Percentiles rank a stretch among this genome's conserved stretches.
phyloP scores from a whole-genome alignment of 2,113 vertebrate species.

The Lucifuga dentata region DNA sequence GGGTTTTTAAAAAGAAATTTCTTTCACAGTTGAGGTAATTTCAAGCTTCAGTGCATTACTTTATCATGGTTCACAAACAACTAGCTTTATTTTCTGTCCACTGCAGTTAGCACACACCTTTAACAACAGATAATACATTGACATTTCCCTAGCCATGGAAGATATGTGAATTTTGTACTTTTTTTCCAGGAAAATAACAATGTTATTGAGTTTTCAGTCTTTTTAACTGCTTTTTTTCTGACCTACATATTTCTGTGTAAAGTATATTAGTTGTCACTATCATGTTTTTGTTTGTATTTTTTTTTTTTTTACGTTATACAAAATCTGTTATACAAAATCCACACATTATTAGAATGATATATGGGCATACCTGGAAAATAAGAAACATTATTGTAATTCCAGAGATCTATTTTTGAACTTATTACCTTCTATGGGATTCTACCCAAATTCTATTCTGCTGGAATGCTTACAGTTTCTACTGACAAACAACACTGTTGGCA shows the following conservation, averaged over 20 bases:
- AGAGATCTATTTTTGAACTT: conserved; percentile 9
- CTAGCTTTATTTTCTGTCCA: conserved; percentile 55
- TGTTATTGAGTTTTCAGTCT: conserved; percentile 16
- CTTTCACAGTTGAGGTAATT: conserved; percentile 68
- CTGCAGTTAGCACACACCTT: conserved; percentile 55
- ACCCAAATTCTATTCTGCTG: conserved; percentile 63
- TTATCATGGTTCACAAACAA: conserved; percentile 63
- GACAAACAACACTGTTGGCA: conserved; percentile 55
- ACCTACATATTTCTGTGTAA: conserved; percentile 29
- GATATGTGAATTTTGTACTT: conserved; percentile 28
- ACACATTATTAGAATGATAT: conserved; percentile 50
- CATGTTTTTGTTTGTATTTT: conserved; percentile 22
- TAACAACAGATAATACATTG: conserved; percentile 37
- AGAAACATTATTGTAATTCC: conserved; percentile 53
- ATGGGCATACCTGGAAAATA: conserved; percentile 59
- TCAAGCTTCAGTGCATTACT: conserved; percentile 57
- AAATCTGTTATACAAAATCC: conserved; percentile 13
- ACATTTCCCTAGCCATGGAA: not conserved
- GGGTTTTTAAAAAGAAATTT: conserved; percentile 65
- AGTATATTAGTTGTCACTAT: conserved; percentile 17
- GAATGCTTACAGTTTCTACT: conserved; percentile 51
- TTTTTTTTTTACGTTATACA: conserved; percentile 26
- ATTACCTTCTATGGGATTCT: conserved; percentile 62
- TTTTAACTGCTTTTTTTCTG: conserved; percentile 27
- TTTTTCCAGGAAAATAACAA: conserved; percentile 13